Evolutionary conservation across 2,888 invertebrate genomes (phyloP), one percentile per base, ranked within the genome.

Genomic region (Ethmia dodecea): DNA sequence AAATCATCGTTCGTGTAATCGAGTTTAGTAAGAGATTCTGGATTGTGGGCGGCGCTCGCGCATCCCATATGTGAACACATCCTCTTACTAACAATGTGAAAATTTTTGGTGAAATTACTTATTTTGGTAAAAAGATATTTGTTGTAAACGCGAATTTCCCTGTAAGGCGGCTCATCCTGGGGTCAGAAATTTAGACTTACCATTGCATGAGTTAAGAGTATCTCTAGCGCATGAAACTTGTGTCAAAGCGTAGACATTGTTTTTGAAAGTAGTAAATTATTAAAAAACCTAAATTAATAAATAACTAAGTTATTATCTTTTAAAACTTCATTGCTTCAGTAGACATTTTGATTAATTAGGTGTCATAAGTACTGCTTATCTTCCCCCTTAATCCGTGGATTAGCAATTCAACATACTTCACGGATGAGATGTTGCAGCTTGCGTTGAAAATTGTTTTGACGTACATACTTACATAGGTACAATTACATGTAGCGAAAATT

Each of bases 1-100:
- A 84, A 86, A 86, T 86, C 79, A 84, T 84, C 75, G 77, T 55
- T 71, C 67, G 66, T 60, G 73, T 84, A 84, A 84, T 83, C 79
- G 77, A 80, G 78, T 83, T 80, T 80, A 74, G 76, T 76, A 72
- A 70, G 64, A 73, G 67, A 73, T 74, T 65, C 79, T 77, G 83
- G 84, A 80, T 74, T 65, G 79, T 77, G 83, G 84, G 81, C 78
- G 80, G 72, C 49, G 65, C 72, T 46, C 63, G 67, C 66, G 71
- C 72, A 67, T 69, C 72, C 75, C 74, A 73, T 68, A 71, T 73
- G 72, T 70, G 79, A 75, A 70, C 67, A 69, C 65, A 75, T 77
- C 72, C 76, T 78, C 69, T 75, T 54, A 59, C 63, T 71, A 71
- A 71, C 62, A 60, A 65, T 63, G 63, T 61, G 45, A n/a, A n/a